Evolutionary conservation across 1,140 invertebrate species (phyloP).

Genomic region (Drosophila funebris): DNA sequence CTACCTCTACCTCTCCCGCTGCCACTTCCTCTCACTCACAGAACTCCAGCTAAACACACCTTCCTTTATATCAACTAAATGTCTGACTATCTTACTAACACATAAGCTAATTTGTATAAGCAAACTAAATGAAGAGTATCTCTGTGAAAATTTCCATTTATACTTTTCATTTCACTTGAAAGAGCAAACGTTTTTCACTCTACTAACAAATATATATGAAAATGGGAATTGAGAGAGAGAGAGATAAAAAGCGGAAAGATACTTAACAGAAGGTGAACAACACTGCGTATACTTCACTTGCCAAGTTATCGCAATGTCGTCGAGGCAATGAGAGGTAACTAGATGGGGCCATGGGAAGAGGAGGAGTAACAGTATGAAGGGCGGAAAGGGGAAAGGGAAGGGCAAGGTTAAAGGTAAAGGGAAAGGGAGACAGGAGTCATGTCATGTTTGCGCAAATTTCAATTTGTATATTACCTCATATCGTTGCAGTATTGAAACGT

Average conservation of each 20-base stretch:
- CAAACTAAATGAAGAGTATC: not conserved
- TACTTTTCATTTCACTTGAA: not conserved
- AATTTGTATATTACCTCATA: constrained; percentile 82
- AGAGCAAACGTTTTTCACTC: not conserved
- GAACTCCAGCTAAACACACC: too few species aligned
- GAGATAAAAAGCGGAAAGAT: not conserved
- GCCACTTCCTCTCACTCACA: too few species aligned
- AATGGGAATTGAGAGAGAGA: not conserved
- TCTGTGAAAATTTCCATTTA: not conserved
- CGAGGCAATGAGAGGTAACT: constrained; percentile 23
- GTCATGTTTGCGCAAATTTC: constrained; percentile 77
- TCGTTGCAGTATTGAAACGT: constrained; percentile 60
- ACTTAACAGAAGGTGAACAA: constrained; percentile 10
- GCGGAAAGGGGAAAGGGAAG: not conserved
- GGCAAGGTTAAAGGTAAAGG: not conserved
- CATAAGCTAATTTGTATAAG: not conserved
- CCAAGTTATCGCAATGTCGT: constrained; percentile 32
- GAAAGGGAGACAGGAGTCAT: constrained; percentile 4
- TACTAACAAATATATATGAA: not conserved
- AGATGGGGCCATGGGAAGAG: too few species aligned
- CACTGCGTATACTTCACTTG: constrained; percentile 42
- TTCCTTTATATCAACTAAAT: not conserved
- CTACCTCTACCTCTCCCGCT: too few species aligned
- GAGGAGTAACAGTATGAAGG: not conserved
- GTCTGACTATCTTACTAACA: not conserved